Percentiles rank a stretch among this genome's conserved stretches.
Evolutionary conservation across 2,797 vertebrate species (phyloP).

Genomic region (Lacerta bilineata): DNA sequence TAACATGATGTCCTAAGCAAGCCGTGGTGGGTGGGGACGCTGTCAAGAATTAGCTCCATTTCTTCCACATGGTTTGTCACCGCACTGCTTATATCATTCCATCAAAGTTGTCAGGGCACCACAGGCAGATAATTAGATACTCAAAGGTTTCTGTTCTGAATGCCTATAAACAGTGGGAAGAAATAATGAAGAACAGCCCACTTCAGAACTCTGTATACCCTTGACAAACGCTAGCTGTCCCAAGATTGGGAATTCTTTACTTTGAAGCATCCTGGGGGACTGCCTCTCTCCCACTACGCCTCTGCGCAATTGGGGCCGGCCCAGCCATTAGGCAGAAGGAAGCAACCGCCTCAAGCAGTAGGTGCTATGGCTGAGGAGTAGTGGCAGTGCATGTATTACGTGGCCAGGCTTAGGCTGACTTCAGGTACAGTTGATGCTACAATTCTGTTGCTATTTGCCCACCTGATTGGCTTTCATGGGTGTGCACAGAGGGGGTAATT

Average conservation of each 20-base stretch:
- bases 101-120: slow-evolving; percentile 46
- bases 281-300: background rate
- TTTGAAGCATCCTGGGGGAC: background rate
- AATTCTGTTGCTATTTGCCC: too few relatives aligned
- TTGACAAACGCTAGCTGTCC: background rate
- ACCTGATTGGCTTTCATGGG: too few relatives aligned
- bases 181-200: slow-evolving; percentile 8
- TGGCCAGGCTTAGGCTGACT: background rate
- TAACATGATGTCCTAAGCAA: slow-evolving; percentile 9
- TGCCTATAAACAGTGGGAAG: background rate
- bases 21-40: background rate
- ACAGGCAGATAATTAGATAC: slow-evolving; percentile 26
- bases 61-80: slow-evolving; percentile 21
- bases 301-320: background rate
- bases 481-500: too few relatives aligned
- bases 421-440: background rate
- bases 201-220: background rate
- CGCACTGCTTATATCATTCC: slow-evolving; percentile 26
- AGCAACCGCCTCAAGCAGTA: background rate
- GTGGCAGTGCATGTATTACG: background rate
- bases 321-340: background rate
- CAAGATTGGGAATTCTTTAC: background rate
- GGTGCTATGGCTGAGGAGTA: background rate
- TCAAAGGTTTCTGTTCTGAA: background rate
- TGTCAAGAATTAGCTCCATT: slow-evolving; percentile 38